Base-by-base conservation (phyloP, 2,113 vertebrate genomes). In the Microtus oregoni region DNA sequence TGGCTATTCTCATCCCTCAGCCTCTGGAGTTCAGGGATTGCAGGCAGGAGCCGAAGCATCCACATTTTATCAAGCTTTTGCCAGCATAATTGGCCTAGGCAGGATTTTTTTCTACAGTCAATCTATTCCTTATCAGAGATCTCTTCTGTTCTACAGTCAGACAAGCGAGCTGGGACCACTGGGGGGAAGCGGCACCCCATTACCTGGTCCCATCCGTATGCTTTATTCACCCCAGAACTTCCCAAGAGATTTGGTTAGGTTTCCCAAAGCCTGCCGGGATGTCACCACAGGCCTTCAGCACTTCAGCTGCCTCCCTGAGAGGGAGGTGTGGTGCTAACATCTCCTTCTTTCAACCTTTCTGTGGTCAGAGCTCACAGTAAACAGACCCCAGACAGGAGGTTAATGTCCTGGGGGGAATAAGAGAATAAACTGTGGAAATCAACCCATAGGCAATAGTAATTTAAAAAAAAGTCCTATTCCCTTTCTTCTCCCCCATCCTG, bases 371-470 rank as follows among this genome's bases (percentile, higher is more conserved):
- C 17, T 58, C 35, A 41, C 4, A 35, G 4, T 9, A 58, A 76
- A 15, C 9, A 44, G 47, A 88, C 63, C 41, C 67, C n/a, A 14
- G 20, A 50, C 35, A 0, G 52, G 70, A 76, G 28, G 22, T 92
- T 65, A 72, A 47, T 77, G 70, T 15, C 52, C 67, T 78, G 61
- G 63, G 35, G 35, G 86, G 32, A 89, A 68, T 70, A 90, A 89
- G 44, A 70, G 78, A 89, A 72, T 85, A n/a, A 22, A 61, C 65
- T 61, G 77, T 17, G 93, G 86, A 88, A 96, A 79, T 52, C 38
- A 44, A 78, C 13, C 44, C 61, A 38, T 3, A 61, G 61, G 47
- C 35, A 2, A 5, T 19, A 13, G 26, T 93, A 75, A 82, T 79
- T 82, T 12, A 52, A 24, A 52, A 5, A 61, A 73, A 52, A 24